phyloP scores from a whole-genome alignment of 2,888 invertebrate species.

The Rhogogaster chlorosoma region DNA sequence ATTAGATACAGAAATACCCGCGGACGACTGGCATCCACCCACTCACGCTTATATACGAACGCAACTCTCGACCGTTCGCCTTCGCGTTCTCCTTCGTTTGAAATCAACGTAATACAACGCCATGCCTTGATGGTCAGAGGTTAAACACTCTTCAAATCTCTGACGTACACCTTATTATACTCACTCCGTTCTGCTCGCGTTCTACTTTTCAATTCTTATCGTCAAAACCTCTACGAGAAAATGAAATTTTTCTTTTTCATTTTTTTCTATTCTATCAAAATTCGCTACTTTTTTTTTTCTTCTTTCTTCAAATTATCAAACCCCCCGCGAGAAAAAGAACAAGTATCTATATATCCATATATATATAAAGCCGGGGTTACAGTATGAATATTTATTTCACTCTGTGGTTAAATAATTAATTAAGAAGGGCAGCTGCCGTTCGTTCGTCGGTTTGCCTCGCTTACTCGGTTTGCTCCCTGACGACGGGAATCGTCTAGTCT shows the following conservation, averaged over 20 bases:
- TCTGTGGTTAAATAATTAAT: slow-evolving; percentile 49
- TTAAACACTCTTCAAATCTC: slow-evolving; percentile 1
- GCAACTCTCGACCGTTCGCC: neutral
- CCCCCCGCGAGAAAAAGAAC: no score
- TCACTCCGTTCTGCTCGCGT: no score
- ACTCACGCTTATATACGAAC: slow-evolving; percentile 54
- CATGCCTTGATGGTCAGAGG: neutral
- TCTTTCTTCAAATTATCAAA: no score
- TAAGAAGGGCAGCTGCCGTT: slow-evolving; percentile 51
- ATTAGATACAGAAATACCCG: slow-evolving; percentile 77
- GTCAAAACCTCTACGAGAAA: no score
- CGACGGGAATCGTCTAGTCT: slow-evolving; percentile 54
- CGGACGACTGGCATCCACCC: slow-evolving; percentile 67
- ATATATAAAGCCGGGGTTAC: neutral
- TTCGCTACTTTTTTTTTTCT: no score
- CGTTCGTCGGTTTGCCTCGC: slow-evolving; percentile 59
- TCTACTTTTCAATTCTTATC: no score
- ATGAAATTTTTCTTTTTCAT: no score
- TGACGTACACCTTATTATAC: neutral
- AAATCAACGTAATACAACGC: neutral
- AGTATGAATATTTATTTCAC: slow-evolving; percentile 49
- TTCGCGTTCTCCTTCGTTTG: neutral
- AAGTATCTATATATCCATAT: neutral
- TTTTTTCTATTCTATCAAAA: no score
- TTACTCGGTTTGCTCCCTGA: slow-evolving; percentile 57